phyloP scores from a whole-genome alignment of 37 sponge, comb jelly and placozoan genomes.

The Corticium candelabrum region DNA sequence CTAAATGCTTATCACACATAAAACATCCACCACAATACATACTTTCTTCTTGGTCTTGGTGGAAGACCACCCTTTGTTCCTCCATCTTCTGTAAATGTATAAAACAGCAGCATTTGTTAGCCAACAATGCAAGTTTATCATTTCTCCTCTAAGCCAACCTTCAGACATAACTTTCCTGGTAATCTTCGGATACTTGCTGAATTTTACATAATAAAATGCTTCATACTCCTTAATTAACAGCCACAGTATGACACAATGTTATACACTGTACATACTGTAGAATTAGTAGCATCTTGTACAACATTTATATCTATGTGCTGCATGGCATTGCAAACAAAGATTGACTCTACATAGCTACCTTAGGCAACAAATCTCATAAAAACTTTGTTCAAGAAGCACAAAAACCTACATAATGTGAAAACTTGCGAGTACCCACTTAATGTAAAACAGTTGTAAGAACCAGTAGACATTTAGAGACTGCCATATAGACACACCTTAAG shows the following conservation, averaged over 20 bases:
- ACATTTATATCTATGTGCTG: not conserved
- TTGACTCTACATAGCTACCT: too few relatives aligned
- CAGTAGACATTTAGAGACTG: too few relatives aligned
- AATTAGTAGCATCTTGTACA: not conserved
- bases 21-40: too few relatives aligned
- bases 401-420: too few relatives aligned
- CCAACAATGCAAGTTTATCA: too few relatives aligned
- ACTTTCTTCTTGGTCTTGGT: not conserved
- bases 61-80: not conserved
- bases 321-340: not conserved
- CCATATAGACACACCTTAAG: too few relatives aligned
- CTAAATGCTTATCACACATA: too few relatives aligned
- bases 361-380: too few relatives aligned
- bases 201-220: constrained; percentile 86
- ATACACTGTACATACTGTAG: not conserved
- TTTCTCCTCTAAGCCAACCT: constrained; percentile 6
- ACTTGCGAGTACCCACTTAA: too few relatives aligned
- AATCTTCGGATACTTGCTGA: constrained; percentile 80
- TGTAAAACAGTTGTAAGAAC: too few relatives aligned
- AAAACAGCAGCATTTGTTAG: not conserved
- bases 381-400: too few relatives aligned
- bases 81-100: not conserved
- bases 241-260: not conserved
- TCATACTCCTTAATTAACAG: constrained; percentile 69
- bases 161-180: constrained; percentile 36